phyloP scores from a whole-genome alignment of 2,113 vertebrate species.

The Corvus moneduloides region DNA sequence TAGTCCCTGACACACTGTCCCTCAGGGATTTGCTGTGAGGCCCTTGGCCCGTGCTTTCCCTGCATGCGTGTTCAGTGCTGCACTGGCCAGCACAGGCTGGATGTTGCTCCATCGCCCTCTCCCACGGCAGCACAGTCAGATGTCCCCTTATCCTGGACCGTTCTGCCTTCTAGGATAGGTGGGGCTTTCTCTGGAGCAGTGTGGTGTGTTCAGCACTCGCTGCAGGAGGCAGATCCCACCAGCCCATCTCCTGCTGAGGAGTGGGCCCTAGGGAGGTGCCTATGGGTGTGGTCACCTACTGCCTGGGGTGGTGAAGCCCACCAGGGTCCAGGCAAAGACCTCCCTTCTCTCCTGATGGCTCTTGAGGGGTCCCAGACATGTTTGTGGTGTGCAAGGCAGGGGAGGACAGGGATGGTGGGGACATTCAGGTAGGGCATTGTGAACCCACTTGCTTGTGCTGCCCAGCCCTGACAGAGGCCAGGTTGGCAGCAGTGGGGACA shows the following conservation, averaged over 20 bases:
- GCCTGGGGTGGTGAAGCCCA: neutral
- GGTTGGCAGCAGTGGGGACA: neutral
- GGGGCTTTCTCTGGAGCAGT: neutral
- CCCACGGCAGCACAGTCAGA: accelerated
- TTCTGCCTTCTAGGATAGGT: neutral
- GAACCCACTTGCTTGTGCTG: neutral
- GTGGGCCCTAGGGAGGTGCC: neutral
- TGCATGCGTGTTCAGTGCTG: accelerated
- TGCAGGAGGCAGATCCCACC: neutral
- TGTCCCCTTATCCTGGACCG: neutral
- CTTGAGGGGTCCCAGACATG: neutral
- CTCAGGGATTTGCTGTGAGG: neutral
- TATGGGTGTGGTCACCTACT: neutral
- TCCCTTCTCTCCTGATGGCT: neutral
- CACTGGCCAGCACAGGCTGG: neutral
- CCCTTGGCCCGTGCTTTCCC: neutral
- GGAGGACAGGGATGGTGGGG: neutral
- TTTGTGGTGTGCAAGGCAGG: neutral
- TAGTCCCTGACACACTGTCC: neutral
- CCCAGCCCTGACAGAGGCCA: neutral
- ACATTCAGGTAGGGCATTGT: neutral
- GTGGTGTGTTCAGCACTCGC: neutral
- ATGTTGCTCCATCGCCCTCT: neutral
- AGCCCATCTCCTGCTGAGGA: neutral
- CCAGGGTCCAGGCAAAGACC: neutral